phyloP scores from a whole-genome alignment of 2,888 invertebrate genomes.

The Xylota sylvarum region DNA sequence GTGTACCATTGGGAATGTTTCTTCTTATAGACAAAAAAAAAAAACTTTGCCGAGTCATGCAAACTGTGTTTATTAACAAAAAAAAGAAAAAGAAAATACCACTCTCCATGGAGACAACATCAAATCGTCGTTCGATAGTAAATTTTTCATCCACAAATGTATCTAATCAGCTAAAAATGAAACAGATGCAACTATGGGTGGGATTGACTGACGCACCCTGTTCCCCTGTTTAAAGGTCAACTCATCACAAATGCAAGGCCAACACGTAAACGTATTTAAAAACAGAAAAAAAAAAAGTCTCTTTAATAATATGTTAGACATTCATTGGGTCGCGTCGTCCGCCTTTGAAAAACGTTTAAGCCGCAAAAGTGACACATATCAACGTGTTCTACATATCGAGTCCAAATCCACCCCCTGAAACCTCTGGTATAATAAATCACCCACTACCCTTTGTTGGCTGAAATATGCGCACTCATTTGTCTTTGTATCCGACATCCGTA shows the following conservation, averaged over 20 bases:
- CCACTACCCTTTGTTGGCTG: background rate
- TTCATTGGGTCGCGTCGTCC: slow-evolving; percentile 15
- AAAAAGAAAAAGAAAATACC: too few relatives aligned
- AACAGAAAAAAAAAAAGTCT: background rate
- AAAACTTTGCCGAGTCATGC: slow-evolving; percentile 35
- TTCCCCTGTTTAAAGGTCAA: slow-evolving; percentile 21
- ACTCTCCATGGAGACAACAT: slow-evolving; percentile 28
- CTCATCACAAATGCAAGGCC: background rate
- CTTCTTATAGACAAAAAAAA: slow-evolving; percentile 19
- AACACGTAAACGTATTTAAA: background rate
- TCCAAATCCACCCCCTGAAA: background rate
- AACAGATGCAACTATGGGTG: slow-evolving; percentile 2
- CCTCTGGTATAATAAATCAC: slow-evolving; percentile 9
- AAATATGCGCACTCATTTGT: slow-evolving; percentile 10
- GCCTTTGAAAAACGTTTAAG: slow-evolving; percentile 53
- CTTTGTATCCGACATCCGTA: background rate
- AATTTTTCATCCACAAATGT: slow-evolving; percentile 46
- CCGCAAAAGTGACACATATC: slow-evolving; percentile 52
- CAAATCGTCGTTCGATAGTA: slow-evolving; percentile 39
- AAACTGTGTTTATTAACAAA: slow-evolving; percentile 37
- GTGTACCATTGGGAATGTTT: slow-evolving; percentile 57
- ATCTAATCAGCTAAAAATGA: slow-evolving; percentile 42
- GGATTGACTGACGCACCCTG: too few relatives aligned
- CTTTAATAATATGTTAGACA: slow-evolving; percentile 47
- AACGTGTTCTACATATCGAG: slow-evolving; percentile 19